A percentile compares a stretch with the other conserved stretches of the same genome.
Evolutionary conservation across 53 echinoderm and acorn worm genomes (phyloP).

Genomic region (Luidia sarsii): DNA sequence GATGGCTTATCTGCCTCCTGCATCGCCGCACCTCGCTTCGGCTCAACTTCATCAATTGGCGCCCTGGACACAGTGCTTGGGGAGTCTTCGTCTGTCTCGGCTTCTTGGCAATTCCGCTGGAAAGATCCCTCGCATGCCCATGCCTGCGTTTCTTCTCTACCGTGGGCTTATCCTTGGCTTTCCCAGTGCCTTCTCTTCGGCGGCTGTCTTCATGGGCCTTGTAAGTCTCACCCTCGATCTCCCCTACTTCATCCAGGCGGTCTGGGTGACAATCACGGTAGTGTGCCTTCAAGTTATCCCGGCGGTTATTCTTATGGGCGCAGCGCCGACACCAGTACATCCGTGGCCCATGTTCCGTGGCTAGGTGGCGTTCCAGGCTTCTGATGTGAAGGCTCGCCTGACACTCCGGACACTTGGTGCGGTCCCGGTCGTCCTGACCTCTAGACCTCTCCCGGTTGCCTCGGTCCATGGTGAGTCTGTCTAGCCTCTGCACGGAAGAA

Average conservation of each 20-base stretch:
- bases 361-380: slow-evolving; percentile 15
- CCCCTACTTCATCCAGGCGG: not conserved
- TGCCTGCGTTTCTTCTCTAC: no score
- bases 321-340: not conserved
- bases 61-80: not conserved
- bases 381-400: not conserved
- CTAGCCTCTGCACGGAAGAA: not conserved
- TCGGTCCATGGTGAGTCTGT: not conserved
- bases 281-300: slow-evolving; percentile 9
- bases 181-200: no score
- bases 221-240: not conserved
- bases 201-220: not conserved
- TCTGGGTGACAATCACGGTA: not conserved
- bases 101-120: no score
- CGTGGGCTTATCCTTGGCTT: no score
- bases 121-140: no score
- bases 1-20: not conserved
- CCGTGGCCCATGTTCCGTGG: slow-evolving; percentile 1
- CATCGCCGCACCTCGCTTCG: not conserved
- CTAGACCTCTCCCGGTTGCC: not conserved
- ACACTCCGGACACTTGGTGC: slow-evolving; percentile 5
- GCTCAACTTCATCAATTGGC: not conserved
- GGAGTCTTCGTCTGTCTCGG: no score
- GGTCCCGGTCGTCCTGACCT: not conserved
- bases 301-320: slow-evolving; percentile 4